A percentile compares a stretch with the other conserved stretches of the same genome.
These are phyloP conservation scores for Amblyteles armatorius DNA, from an alignment of 2,888 invertebrate species.

Conservation along the genomic window DNA sequence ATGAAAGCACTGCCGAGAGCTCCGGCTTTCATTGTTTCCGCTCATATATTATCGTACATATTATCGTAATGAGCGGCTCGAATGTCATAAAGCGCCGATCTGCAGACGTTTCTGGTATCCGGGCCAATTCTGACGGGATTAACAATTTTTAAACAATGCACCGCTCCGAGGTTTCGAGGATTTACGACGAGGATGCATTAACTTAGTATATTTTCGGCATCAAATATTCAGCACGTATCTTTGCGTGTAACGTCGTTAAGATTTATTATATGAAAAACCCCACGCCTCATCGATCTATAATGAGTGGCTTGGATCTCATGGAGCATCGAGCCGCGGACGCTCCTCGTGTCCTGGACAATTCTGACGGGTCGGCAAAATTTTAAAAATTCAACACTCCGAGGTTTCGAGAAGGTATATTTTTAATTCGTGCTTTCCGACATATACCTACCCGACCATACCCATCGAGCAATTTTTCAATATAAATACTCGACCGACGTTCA, in stretches of 20 bases:
- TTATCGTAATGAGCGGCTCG: no score
- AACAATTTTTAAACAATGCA: no score
- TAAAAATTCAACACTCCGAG: background rate
- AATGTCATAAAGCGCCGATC: background rate
- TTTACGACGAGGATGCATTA: background rate
- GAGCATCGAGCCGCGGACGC: background rate
- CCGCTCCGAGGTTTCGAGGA: background rate
- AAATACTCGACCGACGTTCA: slow-evolving; percentile 6
- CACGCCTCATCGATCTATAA: background rate
- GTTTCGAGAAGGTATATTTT: background rate
- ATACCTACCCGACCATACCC: background rate
- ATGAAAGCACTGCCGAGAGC: background rate
- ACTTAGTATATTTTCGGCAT: background rate
- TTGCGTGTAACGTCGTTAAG: slow-evolving; percentile 24
- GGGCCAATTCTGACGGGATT: no score
- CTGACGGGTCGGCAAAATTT: background rate
- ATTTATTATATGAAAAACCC: slow-evolving; percentile 16
- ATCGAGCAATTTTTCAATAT: background rate
- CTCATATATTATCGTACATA: no score
- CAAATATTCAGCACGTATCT: background rate
- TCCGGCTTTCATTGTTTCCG: no score
- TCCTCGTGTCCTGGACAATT: background rate
- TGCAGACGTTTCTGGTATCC: background rate
- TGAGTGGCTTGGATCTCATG: background rate
- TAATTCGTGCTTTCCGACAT: background rate